Evolutionary conservation across 2,797 vertebrate species (phyloP).

Genomic region (Sebastiscus tertius): DNA sequence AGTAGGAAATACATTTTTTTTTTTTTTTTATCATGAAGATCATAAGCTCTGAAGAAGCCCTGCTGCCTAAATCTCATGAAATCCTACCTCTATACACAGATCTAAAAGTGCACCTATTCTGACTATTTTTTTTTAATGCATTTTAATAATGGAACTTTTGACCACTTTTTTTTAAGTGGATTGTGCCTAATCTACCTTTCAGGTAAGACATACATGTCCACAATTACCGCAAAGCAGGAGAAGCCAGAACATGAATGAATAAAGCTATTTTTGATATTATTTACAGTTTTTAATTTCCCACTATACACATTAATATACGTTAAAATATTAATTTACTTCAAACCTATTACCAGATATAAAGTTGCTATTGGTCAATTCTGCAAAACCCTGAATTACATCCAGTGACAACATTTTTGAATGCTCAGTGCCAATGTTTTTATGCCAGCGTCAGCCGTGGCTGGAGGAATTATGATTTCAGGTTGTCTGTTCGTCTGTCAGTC

Average conservation of each 20-base stretch:
- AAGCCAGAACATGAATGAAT: neutral
- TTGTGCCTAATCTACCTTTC: neutral
- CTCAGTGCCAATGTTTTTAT: neutral
- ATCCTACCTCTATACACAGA: neutral
- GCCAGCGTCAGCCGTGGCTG: rapidly evolving
- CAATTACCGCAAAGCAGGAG: neutral
- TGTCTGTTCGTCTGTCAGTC: too few species aligned
- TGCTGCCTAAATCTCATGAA: neutral
- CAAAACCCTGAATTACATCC: neutral
- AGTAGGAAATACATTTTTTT: neutral
- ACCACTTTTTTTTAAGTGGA: neutral
- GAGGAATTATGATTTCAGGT: too few species aligned
- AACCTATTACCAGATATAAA: neutral
- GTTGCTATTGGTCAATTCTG: neutral
- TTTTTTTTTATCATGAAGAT: slow-evolving; percentile 1
- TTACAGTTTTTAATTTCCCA: neutral
- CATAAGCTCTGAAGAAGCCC: neutral
- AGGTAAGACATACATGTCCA: neutral
- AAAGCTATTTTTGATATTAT: neutral
- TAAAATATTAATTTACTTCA: neutral
- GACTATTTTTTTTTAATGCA: neutral
- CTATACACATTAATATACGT: neutral
- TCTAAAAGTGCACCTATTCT: neutral
- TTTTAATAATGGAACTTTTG: neutral
- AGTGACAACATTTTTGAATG: neutral